A percentile compares a stretch with the other conserved stretches of the same genome.
Conservation (phyloP, 2,888 invertebrate species). For the Hyposoter didymator region DNA sequence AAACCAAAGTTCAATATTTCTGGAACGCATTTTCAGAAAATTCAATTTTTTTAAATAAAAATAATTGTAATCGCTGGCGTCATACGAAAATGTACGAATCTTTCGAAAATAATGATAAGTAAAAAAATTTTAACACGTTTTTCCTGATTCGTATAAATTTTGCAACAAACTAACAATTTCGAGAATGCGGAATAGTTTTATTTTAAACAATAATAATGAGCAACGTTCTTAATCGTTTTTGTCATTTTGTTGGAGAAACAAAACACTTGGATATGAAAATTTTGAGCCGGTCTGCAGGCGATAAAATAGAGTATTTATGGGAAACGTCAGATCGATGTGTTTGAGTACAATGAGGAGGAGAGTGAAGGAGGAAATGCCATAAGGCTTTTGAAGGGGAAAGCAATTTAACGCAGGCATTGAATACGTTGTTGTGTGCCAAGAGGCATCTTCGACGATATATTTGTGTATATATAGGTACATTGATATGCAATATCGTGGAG, state of each 20-base stretch:
- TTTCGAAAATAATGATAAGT: neutral
- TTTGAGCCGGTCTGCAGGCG: neutral
- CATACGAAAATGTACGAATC: neutral
- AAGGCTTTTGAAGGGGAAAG: neutral
- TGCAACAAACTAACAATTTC: neutral
- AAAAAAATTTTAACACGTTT: too few relatives aligned
- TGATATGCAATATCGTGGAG: conserved; percentile 61
- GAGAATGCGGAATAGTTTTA: neutral
- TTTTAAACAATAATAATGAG: neutral
- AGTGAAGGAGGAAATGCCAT: conserved; percentile 7
- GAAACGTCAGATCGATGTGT: neutral
- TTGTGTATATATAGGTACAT: conserved; percentile 41
- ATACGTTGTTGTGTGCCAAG: conserved; percentile 1
- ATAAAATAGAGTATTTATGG: conserved; percentile 12
- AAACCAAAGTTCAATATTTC: neutral
- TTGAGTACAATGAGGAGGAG: neutral
- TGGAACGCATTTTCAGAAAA: neutral
- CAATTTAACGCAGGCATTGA: conserved; percentile 4
- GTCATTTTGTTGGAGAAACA: neutral
- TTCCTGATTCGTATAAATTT: neutral
- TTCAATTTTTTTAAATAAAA: too few relatives aligned
- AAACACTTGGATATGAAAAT: neutral
- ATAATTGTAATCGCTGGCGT: too few relatives aligned
- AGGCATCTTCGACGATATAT: conserved; percentile 1
- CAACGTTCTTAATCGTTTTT: neutral